These are phyloP conservation scores for Mionectes olivaceus DNA, from an alignment of 2,797 vertebrate genomes.

Conservation along the genomic window DNA sequence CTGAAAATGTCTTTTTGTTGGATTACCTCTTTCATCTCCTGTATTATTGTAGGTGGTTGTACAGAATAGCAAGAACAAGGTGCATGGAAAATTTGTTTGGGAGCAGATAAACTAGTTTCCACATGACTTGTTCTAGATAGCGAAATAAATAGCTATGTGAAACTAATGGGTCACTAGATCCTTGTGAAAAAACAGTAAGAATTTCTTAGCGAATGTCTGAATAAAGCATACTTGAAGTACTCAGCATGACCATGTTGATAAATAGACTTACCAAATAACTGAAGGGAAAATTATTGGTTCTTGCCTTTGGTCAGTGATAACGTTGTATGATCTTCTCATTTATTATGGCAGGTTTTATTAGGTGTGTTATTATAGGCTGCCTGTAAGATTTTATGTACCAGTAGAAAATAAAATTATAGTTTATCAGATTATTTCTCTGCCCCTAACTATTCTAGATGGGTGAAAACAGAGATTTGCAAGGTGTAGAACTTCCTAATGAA, in stretches of 20 bases:
- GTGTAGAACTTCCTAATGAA: conserved; percentile 35
- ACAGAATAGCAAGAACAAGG: background rate
- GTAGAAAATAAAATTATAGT: conserved; percentile 60
- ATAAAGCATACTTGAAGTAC: background rate
- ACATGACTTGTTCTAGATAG: background rate
- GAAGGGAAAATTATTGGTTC: conserved; percentile 21
- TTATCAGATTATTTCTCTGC: conserved; percentile 62
- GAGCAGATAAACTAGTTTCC: background rate
- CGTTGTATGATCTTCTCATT: conserved; percentile 22
- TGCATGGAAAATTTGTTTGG: background rate
- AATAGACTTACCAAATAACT: background rate
- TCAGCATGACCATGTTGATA: background rate
- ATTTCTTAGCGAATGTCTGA: background rate
- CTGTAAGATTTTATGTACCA: conserved; percentile 48
- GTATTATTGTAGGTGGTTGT: background rate
- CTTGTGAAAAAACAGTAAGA: background rate
- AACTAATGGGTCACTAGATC: background rate
- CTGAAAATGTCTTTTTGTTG: background rate
- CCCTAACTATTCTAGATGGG: conserved; percentile 36
- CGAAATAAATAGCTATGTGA: background rate
- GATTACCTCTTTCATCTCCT: background rate
- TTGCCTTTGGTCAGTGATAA: conserved; percentile 48
- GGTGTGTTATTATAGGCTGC: conserved; percentile 44
- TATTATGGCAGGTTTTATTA: conserved; percentile 68
- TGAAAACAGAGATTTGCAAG: conserved; percentile 45